Percentiles rank a stretch among this genome's conserved stretches.
These are phyloP conservation scores for Agrochola lychnidis DNA, from an alignment of 2,888 invertebrate species.

Conservation along the genomic window DNA sequence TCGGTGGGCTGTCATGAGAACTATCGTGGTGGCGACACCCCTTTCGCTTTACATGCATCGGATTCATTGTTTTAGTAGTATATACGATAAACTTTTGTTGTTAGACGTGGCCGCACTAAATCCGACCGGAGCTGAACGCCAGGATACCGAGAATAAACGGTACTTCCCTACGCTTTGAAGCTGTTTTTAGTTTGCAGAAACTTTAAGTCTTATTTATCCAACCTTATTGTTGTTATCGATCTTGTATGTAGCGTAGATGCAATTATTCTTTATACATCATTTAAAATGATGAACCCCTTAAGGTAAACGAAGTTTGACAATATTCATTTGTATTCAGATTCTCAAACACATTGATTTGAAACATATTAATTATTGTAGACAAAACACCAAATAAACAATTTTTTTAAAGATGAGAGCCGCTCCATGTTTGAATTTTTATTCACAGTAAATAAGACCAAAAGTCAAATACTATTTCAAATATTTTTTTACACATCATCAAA, in stretches of 20 bases:
- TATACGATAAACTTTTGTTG: conserved; percentile 87
- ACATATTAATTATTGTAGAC: not conserved
- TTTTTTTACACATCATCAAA: conserved; percentile 23
- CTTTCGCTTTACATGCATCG: conserved; percentile 88
- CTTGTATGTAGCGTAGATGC: not conserved
- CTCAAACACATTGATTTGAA: not conserved
- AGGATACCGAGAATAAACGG: conserved; percentile 71
- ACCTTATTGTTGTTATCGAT: conserved; percentile 16
- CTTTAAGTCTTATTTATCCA: conserved; percentile 21
- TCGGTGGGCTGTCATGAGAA: conserved; percentile 88
- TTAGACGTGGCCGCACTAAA: conserved; percentile 79
- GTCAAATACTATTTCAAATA: not conserved
- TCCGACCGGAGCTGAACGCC: conserved; percentile 73
- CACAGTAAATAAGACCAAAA: not conserved
- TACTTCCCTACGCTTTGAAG: conserved; percentile 66
- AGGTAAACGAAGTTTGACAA: too few species aligned
- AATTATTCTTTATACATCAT: not conserved
- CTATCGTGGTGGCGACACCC: conserved; percentile 87
- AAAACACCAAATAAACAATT: not conserved
- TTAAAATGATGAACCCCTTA: not conserved
- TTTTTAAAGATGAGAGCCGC: not conserved
- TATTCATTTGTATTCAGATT: not conserved
- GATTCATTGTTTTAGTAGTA: conserved; percentile 89
- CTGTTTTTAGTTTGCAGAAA: conserved; percentile 54
- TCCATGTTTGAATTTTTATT: not conserved